Base-by-base conservation (phyloP, 2,113 vertebrate genomes). In the Corythoichthys haematopterus region DNA sequence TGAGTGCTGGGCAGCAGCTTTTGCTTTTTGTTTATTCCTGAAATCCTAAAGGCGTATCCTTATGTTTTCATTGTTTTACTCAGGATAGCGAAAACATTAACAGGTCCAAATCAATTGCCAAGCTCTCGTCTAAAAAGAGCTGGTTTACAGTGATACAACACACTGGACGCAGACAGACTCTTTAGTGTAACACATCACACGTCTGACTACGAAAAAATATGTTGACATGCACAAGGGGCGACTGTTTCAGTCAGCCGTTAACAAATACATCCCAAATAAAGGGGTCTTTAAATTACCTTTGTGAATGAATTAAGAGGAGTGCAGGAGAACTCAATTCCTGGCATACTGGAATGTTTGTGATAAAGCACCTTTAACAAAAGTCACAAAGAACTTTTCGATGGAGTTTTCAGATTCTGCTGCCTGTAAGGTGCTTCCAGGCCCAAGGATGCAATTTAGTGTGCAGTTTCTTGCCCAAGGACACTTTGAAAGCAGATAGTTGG, bases 161-260 rank as follows among this genome's bases (percentile, higher is more conserved):
- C 40, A 62, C n/a, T 45, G 59, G 40, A 28, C 4, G 40, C 40
- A 62, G 10, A 43, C 6, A 28, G 20, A 45, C 40, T 45, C 59
- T 62, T 28, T 62, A 45, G 59, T 62, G 59, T 62, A 40, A 60
- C 37, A 60, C 58, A 60, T 43, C 59, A 46, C 59, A 62, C 59
- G 40, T 62, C n/a, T 40, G 11, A 62, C 59, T 62, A 20, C 20
- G 40, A 59, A 40, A 57, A 59, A 28, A 62, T 45, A 61, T 20
- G 38, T 12, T 20, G 38, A 38, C n/a, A 28, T 11, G 59, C 59
- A 45, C 16, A 1, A 20, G 59, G n/a, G 40, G n/a, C 11, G n/a
- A 40, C 40, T 62, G n/a, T 62, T 62, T 62, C 6, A 15, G 59
- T 62, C n/a, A 28, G 59, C 40, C 45, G 59, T 45, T 38, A 62